These are phyloP conservation scores for Cecidostiba fungosa DNA, from an alignment of 2,888 invertebrate genomes.

Conservation along the genomic window DNA sequence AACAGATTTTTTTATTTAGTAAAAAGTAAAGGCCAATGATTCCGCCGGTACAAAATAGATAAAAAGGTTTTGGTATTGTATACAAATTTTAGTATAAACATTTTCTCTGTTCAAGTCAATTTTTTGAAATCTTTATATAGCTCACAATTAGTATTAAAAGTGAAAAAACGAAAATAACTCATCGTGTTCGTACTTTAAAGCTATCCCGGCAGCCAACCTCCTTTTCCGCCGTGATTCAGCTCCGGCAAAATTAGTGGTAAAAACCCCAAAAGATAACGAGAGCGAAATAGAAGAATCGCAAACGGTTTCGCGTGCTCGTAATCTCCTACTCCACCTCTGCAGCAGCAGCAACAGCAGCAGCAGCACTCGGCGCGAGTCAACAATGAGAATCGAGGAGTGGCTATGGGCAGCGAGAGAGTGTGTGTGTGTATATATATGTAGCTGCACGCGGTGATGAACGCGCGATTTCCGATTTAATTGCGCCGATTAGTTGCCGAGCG, in stretches of 20 bases:
- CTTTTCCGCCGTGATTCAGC: not conserved
- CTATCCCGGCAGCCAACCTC: not conserved
- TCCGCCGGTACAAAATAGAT: too few relatives aligned
- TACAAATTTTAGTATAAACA: too few relatives aligned
- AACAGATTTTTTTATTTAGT: too few relatives aligned
- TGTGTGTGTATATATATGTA: not conserved
- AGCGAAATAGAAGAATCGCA: not conserved
- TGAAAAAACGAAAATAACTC: too few relatives aligned
- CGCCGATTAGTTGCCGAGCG: constrained; percentile 17
- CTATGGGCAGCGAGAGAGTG: not conserved
- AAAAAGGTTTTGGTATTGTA: too few relatives aligned
- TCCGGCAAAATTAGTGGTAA: not conserved
- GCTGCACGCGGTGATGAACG: constrained; percentile 18
- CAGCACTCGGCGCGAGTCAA: constrained; percentile 8
- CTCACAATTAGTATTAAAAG: too few relatives aligned
- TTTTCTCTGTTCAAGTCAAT: too few relatives aligned
- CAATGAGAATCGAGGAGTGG: constrained; percentile 31
- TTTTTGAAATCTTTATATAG: too few relatives aligned
- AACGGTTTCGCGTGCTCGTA: constrained; percentile 19
- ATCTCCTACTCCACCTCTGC: not conserved
- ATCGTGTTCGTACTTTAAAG: not conserved
- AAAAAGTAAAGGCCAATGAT: too few relatives aligned
- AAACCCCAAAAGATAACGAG: not conserved
- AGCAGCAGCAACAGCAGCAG: not conserved
- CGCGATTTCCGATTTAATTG: constrained; percentile 40